phyloP scores from a whole-genome alignment of 2,888 invertebrate genomes.

The Galerucella nymphaeae region DNA sequence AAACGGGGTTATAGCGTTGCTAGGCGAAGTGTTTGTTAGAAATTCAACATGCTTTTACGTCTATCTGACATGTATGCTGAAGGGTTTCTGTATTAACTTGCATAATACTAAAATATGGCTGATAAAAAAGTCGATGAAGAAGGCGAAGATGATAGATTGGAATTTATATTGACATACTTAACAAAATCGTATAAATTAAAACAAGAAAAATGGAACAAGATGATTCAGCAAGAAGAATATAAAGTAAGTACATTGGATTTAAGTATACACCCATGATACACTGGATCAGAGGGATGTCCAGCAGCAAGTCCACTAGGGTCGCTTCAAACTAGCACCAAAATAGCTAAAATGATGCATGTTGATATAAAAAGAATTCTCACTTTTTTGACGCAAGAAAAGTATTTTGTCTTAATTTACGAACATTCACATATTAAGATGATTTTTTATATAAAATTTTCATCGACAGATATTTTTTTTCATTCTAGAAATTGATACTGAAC shows the following conservation, averaged over 20 bases:
- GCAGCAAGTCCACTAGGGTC: too few species aligned
- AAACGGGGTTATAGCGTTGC: conserved; percentile 45
- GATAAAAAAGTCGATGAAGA: conserved; percentile 61
- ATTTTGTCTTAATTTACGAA: too few species aligned
- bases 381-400: too few species aligned
- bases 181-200: conserved; percentile 81
- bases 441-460: neutral
- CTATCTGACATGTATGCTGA: conserved; percentile 16
- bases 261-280: too few species aligned
- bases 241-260: conserved; percentile 66
- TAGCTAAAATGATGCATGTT: too few species aligned
- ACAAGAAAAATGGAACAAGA: conserved; percentile 88
- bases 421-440: too few species aligned
- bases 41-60: conserved; percentile 30
- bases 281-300: too few species aligned
- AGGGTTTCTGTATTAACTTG: neutral
- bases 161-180: conserved; percentile 82
- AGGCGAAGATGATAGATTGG: conserved; percentile 76
- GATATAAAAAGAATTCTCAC: too few species aligned
- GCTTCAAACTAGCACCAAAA: too few species aligned
- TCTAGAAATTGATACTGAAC: conserved; percentile 67
- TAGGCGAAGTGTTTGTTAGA: conserved; percentile 54
- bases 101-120: conserved; percentile 42
- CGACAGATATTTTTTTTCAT: conserved; percentile 35
- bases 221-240: conserved; percentile 78